Conservation (phyloP, 30 jellyfish, hydroid and myxozoan genomes). For the Hydractinia symbiolongicarpus region DNA sequence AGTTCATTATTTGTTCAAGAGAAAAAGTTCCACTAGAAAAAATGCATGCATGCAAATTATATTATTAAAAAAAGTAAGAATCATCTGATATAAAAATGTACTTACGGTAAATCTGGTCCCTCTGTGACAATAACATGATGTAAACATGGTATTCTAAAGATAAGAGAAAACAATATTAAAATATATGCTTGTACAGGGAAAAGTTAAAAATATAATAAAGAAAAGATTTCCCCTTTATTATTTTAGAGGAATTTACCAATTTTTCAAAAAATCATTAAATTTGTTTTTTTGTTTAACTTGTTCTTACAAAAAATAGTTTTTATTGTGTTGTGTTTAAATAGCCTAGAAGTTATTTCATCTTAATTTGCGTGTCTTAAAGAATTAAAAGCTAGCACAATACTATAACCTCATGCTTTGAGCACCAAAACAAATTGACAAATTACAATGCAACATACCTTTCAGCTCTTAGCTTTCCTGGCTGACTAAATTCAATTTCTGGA, state of each 20-base stretch:
- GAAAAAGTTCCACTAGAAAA: conserved; percentile 69
- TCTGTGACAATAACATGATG: conserved; percentile 77
- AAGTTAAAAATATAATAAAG: too few relatives aligned
- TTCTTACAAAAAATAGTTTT: too few relatives aligned
- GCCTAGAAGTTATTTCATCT: too few relatives aligned
- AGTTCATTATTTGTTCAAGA: conserved; percentile 46
- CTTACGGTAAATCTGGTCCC: conserved; percentile 62
- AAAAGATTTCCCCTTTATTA: too few relatives aligned
- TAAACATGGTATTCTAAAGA: conserved; percentile 65
- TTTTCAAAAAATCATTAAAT: too few relatives aligned
- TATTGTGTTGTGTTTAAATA: too few relatives aligned
- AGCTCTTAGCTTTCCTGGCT: conserved; percentile 53
- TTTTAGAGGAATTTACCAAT: too few relatives aligned
- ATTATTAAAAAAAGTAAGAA: not conserved
- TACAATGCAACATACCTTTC: conserved; percentile 39
- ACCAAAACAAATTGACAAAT: not conserved
- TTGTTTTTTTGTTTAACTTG: too few relatives aligned
- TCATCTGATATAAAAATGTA: not conserved
- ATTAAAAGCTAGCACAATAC: too few relatives aligned
- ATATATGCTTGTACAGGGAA: not conserved
- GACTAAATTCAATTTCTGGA: conserved; percentile 57
- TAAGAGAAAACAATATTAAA: not conserved
- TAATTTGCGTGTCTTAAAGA: too few relatives aligned
- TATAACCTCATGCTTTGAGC: too few relatives aligned
- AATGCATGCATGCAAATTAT: not conserved